phyloP scores from a whole-genome alignment of 2,797 vertebrate genomes.

The Gobionotothen gibberifrons region DNA sequence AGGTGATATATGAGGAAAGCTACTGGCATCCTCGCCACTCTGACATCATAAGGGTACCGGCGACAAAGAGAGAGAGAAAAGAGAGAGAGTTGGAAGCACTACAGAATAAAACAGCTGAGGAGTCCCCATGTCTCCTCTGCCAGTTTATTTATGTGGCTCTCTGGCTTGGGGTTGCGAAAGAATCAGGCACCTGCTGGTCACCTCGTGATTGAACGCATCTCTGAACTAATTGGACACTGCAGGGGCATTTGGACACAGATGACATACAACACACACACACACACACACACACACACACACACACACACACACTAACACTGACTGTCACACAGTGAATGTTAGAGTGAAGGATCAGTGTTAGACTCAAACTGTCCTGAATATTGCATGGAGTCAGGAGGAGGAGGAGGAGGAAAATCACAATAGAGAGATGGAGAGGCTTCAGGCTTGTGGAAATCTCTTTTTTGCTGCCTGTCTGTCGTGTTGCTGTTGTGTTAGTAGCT shows the following conservation, averaged over 20 bases:
- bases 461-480: conserved; percentile 28
- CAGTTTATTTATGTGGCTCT: conserved; percentile 69
- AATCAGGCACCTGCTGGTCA: conserved; percentile 78
- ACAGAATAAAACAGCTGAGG: conserved; percentile 64
- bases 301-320: conserved; percentile 2
- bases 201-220: conserved; percentile 74
- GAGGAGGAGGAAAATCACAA: conserved; percentile 61
- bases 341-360: conserved; percentile 67
- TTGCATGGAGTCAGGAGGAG: conserved; percentile 62
- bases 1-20: conserved; percentile 71
- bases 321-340: conserved; percentile 61
- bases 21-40: conserved; percentile 62
- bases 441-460: conserved; percentile 58
- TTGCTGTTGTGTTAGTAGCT: conserved; percentile 61
- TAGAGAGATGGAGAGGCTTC: conserved; percentile 55
- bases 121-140: conserved; percentile 56
- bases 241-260: conserved; percentile 73
- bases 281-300: conserved; percentile 7
- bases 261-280: conserved; percentile 59
- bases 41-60: conserved; percentile 67
- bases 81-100: conserved; percentile 35
- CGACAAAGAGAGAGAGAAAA: conserved; percentile 3
- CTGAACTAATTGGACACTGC: conserved; percentile 79
- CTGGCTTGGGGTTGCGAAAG: conserved; percentile 60
- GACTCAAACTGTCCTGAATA: conserved; percentile 71